phyloP scores from a whole-genome alignment of 2,113 vertebrate genomes.

The Ctenomys sociabilis region DNA sequence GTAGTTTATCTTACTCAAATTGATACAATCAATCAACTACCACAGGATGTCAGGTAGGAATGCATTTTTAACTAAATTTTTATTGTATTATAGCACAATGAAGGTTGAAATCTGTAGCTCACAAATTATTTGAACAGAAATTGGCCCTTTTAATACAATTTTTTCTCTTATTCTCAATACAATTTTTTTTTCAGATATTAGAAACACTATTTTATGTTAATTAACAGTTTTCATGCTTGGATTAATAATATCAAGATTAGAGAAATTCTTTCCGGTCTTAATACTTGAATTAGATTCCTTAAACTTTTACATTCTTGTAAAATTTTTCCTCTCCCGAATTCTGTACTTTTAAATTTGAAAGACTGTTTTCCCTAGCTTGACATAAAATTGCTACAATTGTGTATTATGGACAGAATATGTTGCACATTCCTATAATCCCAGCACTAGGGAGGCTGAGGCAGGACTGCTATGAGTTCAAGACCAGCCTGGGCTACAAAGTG shows the following conservation, averaged over 20 bases:
- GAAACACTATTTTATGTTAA: background rate
- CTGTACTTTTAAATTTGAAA: background rate
- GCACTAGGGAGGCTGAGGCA: no score
- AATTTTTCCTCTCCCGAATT: background rate
- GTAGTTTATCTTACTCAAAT: background rate
- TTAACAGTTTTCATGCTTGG: background rate
- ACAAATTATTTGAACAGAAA: background rate
- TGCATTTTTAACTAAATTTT: background rate
- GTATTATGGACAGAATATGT: background rate
- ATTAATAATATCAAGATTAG: background rate
- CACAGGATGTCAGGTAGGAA: background rate
- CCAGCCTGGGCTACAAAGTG: no score
- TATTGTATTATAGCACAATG: background rate
- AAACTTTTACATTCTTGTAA: background rate
- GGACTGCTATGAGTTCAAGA: no score
- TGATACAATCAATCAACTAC: background rate
- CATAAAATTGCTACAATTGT: background rate
- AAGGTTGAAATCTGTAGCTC: background rate
- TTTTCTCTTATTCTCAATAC: background rate
- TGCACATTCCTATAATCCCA: no score
- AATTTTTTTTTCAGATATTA: background rate
- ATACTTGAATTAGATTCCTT: background rate
- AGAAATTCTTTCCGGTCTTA: background rate
- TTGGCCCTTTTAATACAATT: accelerated
- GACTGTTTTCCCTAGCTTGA: background rate